phyloP scores from a whole-genome alignment of 2,797 vertebrate species.

The Leptatherina wallacei region DNA sequence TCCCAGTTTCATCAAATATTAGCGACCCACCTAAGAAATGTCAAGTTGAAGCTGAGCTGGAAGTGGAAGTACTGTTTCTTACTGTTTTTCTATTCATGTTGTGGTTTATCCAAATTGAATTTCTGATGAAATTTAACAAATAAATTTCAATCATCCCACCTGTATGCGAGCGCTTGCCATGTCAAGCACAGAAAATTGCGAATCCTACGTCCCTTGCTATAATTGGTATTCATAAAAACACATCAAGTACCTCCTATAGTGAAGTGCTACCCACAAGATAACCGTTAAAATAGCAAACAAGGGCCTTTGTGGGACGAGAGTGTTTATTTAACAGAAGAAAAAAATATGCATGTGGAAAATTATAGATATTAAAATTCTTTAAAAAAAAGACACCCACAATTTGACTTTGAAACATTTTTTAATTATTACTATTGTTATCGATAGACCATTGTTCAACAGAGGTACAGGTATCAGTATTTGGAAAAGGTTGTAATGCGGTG shows the following conservation, averaged over 20 bases:
- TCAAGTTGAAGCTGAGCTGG: neutral
- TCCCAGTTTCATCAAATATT: neutral
- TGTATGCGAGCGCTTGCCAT: neutral
- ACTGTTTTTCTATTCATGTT: neutral
- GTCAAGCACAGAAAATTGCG: neutral
- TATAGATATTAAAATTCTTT: neutral
- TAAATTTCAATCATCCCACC: neutral
- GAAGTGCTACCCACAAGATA: constrained; percentile 23
- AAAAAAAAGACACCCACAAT: constrained; percentile 12
- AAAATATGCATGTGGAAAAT: neutral
- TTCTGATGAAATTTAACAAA: neutral
- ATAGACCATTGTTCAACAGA: constrained; percentile 78
- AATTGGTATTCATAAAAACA: constrained; percentile 16
- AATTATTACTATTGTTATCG: constrained; percentile 68
- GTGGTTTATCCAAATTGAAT: neutral
- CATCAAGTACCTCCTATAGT: constrained; percentile 21
- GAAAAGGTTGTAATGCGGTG: constrained; percentile 68
- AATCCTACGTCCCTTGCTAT: neutral
- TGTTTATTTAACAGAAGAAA: constrained; percentile 3
- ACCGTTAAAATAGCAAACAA: constrained; percentile 19
- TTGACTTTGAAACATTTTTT: constrained; percentile 66
- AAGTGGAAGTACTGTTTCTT: neutral
- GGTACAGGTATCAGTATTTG: constrained; percentile 79
- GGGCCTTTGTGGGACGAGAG: neutral
- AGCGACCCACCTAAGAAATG: neutral